A percentile compares a stretch with the other conserved stretches of the same genome.
phyloP scores from a whole-genome alignment of 2,888 invertebrate genomes.

The Agonopterix arenella region DNA sequence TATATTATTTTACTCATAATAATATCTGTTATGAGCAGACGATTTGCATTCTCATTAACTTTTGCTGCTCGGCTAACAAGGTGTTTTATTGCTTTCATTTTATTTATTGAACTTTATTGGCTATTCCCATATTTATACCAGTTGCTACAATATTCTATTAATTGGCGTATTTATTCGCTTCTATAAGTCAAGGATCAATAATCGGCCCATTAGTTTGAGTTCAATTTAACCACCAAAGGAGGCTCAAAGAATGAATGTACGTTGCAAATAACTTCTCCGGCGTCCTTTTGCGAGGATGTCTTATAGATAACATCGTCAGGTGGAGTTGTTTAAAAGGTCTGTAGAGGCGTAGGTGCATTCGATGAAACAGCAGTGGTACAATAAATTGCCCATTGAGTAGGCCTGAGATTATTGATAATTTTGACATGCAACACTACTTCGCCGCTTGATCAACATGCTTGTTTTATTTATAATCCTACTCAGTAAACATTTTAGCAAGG shows the following conservation, averaged over 20 bases:
- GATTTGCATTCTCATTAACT: constrained; percentile 13
- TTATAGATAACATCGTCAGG: constrained; percentile 46
- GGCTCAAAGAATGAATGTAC: constrained; percentile 2
- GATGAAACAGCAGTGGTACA: constrained; percentile 32
- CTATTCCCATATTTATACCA: neutral
- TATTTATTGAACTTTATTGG: neutral
- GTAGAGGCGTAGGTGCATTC: constrained; percentile 43
- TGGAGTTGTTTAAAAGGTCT: constrained; percentile 46
- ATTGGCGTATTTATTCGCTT: constrained; percentile 4
- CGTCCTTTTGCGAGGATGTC: constrained; percentile 32
- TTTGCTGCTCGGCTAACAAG: constrained; percentile 5
- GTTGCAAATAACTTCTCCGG: constrained; percentile 8
- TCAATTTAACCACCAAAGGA: constrained; percentile 4
- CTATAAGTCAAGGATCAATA: constrained; percentile 3
- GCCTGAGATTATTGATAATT: constrained; percentile 46
- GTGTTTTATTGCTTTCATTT: constrained; percentile 5
- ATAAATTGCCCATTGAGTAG: constrained; percentile 48
- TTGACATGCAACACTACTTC: constrained; percentile 34
- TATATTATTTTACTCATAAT: constrained; percentile 12
- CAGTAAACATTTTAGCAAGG: no score
- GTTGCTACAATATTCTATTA: constrained; percentile 3
- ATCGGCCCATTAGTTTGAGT: constrained; percentile 3
- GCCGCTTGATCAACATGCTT: constrained; percentile 8
- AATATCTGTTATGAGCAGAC: constrained; percentile 12
- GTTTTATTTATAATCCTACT: neutral